A percentile compares a stretch with the other conserved stretches of the same genome.
phyloP scores from a whole-genome alignment of 2,797 vertebrate species.

The Myiotriccus ornatus region DNA sequence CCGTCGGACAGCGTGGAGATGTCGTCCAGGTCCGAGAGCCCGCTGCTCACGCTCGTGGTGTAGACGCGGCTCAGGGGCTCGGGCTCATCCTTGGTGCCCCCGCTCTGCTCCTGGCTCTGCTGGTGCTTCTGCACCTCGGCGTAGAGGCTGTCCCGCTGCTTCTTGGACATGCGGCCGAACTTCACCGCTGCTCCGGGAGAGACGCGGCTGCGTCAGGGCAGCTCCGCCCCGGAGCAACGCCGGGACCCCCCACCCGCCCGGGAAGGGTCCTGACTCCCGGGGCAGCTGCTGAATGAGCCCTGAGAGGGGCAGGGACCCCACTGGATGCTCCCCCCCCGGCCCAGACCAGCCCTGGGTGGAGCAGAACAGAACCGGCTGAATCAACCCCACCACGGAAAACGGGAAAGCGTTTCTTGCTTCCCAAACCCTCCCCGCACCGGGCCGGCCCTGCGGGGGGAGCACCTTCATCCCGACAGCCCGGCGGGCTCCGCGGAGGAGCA shows the following conservation, averaged over 20 bases:
- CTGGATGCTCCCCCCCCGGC: accelerated
- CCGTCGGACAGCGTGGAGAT: conserved; percentile 83
- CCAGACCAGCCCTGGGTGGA: not conserved
- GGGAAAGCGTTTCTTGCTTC: not conserved
- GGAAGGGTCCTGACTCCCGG: not conserved
- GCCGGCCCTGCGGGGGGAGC: not conserved
- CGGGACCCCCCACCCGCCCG: accelerated
- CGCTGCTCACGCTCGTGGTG: conserved; percentile 82
- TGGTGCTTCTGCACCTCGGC: conserved; percentile 94
- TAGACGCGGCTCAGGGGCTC: conserved; percentile 76
- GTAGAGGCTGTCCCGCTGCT: conserved; percentile 90
- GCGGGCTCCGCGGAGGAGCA: accelerated
- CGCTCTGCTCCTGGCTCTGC: conserved; percentile 81
- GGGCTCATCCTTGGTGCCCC: conserved; percentile 33
- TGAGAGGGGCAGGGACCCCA: accelerated
- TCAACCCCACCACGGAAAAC: not conserved
- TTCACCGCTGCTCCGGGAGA: conserved; percentile 81
- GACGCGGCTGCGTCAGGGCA: not conserved
- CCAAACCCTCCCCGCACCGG: not conserved
- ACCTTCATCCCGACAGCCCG: accelerated
- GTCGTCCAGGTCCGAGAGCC: conserved; percentile 86
- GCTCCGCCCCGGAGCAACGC: not conserved
- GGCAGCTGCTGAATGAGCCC: accelerated
- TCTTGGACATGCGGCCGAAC: conserved; percentile 94
- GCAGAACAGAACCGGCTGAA: accelerated